Evolutionary conservation across 1,140 invertebrate species (phyloP).

Genomic region (Drosophila simulans): DNA sequence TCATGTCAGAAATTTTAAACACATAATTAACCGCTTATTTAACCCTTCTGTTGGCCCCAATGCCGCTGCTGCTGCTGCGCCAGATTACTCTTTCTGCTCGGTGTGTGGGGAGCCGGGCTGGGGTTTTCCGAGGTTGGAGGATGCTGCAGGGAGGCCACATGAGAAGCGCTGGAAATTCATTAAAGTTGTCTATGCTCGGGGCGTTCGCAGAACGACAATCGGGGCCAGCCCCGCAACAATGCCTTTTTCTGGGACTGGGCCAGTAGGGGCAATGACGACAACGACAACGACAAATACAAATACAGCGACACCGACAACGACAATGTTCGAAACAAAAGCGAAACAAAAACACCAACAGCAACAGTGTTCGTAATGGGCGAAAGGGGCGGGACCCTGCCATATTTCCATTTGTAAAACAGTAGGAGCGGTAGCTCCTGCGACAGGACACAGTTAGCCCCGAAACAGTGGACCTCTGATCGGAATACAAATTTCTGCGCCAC

Average conservation of each 20-base stretch:
- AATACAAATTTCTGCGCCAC: slow-evolving; percentile 42
- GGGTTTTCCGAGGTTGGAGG: slow-evolving; percentile 7
- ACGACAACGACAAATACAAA: slow-evolving; percentile 48
- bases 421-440: slow-evolving; percentile 35
- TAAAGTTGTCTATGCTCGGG: slow-evolving; percentile 81
- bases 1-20: slow-evolving; percentile 83
- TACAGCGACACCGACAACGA: slow-evolving; percentile 48
- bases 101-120: background rate
- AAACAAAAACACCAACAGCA: slow-evolving; percentile 69
- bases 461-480: slow-evolving; percentile 56
- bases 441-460: slow-evolving; percentile 42
- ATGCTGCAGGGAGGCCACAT: slow-evolving; percentile 43
- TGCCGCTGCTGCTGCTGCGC: slow-evolving; percentile 40
- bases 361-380: slow-evolving; percentile 27
- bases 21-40: slow-evolving; percentile 84
- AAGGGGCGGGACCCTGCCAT: slow-evolving; percentile 29
- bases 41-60: slow-evolving; percentile 65
- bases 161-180: slow-evolving; percentile 68
- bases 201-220: slow-evolving; percentile 79
- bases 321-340: slow-evolving; percentile 79
- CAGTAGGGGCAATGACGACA: slow-evolving; percentile 76
- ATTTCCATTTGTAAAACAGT: slow-evolving; percentile 62
- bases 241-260: slow-evolving; percentile 49
- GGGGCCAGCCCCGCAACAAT: slow-evolving; percentile 73
- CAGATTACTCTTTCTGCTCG: slow-evolving; percentile 56